Percentiles rank a stretch among this genome's conserved stretches.
phyloP scores from a whole-genome alignment of 1,140 invertebrate genomes.

The Papilio polyxenes region DNA sequence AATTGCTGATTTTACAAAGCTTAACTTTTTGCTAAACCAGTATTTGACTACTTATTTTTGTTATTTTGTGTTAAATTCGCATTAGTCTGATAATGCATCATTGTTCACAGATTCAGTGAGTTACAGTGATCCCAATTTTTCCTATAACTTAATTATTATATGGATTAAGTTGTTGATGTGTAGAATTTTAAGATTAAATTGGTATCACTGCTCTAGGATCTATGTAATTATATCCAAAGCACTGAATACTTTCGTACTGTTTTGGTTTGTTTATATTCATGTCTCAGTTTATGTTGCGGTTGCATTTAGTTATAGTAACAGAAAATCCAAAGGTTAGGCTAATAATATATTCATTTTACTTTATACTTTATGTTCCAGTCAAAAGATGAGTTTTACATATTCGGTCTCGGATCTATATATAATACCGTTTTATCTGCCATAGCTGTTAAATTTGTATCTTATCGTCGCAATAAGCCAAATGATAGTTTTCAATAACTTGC shows the following conservation, averaged over 20 bases:
- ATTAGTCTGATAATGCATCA: constrained; percentile 69
- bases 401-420: constrained; percentile 44
- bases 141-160: constrained; percentile 59
- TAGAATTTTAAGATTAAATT: constrained; percentile 58
- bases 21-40: constrained; percentile 80
- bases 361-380: constrained; percentile 67
- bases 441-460: constrained; percentile 34
- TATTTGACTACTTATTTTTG: constrained; percentile 77
- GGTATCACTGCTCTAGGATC: constrained; percentile 68
- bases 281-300: constrained; percentile 65
- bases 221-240: constrained; percentile 76
- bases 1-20: constrained; percentile 80
- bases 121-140: constrained; percentile 55
- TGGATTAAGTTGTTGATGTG: constrained; percentile 50
- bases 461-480: constrained; percentile 31
- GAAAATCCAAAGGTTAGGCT: constrained; percentile 81
- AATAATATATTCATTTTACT: constrained; percentile 62
- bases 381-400: constrained; percentile 52
- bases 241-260: constrained; percentile 74
- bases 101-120: constrained; percentile 65
- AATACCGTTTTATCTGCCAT: constrained; percentile 35
- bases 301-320: constrained; percentile 81
- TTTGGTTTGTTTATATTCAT: constrained; percentile 70
- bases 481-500: constrained; percentile 28
- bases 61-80: constrained; percentile 79